Conservation (phyloP, 2,113 vertebrate species). For the Burhinus bistriatus region DNA sequence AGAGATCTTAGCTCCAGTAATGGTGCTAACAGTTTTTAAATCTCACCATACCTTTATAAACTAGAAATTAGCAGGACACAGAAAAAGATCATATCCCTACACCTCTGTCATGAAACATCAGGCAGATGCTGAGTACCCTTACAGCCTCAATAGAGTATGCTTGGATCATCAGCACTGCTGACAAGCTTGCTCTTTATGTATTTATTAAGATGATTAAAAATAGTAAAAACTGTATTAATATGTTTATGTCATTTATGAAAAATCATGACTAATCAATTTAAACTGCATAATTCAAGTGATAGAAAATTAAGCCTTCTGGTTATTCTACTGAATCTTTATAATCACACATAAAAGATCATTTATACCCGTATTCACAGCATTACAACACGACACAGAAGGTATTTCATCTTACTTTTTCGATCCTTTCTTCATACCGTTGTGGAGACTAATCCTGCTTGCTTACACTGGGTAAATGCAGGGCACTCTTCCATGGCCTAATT, state of each 20-base stretch:
- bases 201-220: conserved; percentile 14
- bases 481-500: background rate
- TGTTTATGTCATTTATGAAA: background rate
- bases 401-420: background rate
- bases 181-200: background rate
- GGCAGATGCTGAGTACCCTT: background rate
- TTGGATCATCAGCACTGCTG: background rate
- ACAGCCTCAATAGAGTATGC: background rate
- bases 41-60: background rate
- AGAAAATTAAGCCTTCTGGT: background rate
- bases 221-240: background rate
- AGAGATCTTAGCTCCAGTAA: background rate
- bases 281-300: background rate
- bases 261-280: background rate
- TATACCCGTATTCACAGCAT: background rate
- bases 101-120: background rate
- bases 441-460: background rate
- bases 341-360: background rate
- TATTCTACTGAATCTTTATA: background rate
- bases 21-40: background rate
- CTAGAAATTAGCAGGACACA: conserved; percentile 18
- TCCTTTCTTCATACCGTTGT: background rate
- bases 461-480: background rate
- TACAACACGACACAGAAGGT: background rate
- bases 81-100: conserved; percentile 20